These are phyloP conservation scores for Antheraea pernyi DNA, from an alignment of 1,140 invertebrate genomes.

Conservation along the genomic window DNA sequence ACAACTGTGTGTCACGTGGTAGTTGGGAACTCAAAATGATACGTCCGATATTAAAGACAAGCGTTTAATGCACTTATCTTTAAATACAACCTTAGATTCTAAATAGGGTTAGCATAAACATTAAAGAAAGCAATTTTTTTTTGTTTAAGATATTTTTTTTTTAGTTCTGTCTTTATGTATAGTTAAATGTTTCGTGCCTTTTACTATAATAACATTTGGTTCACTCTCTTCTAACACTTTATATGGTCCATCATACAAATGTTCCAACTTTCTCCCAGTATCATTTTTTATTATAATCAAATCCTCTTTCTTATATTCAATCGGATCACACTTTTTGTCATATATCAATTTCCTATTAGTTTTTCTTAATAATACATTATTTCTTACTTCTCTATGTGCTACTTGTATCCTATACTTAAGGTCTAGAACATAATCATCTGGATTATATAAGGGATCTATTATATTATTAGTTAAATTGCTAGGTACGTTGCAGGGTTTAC, in stretches of 20 bases:
- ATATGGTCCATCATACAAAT: conserved; percentile 18
- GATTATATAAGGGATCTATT: conserved; percentile 22
- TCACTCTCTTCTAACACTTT: conserved; percentile 10
- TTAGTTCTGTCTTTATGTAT: no score
- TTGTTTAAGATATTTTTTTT: no score
- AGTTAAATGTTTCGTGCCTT: no score
- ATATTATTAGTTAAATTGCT: not conserved
- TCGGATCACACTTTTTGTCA: conserved; percentile 17
- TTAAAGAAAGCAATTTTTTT: no score
- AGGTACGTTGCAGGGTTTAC: conserved; percentile 3
- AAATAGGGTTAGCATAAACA: no score
- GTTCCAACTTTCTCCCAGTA: conserved; percentile 11
- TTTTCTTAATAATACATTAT: conserved; percentile 20
- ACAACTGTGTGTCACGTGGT: no score
- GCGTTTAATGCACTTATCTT: no score
- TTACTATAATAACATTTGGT: no score
- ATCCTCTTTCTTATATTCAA: conserved; percentile 17
- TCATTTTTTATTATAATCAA: conserved; percentile 20
- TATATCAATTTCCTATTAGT: conserved; percentile 7
- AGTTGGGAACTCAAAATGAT: no score
- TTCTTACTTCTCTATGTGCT: conserved; percentile 16
- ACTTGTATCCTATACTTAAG: conserved; percentile 20
- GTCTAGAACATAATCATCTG: conserved; percentile 18
- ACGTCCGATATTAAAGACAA: no score
- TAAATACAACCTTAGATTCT: no score